Evolutionary conservation across 2,113 vertebrate species (phyloP).

Genomic region (Strix uralensis): DNA sequence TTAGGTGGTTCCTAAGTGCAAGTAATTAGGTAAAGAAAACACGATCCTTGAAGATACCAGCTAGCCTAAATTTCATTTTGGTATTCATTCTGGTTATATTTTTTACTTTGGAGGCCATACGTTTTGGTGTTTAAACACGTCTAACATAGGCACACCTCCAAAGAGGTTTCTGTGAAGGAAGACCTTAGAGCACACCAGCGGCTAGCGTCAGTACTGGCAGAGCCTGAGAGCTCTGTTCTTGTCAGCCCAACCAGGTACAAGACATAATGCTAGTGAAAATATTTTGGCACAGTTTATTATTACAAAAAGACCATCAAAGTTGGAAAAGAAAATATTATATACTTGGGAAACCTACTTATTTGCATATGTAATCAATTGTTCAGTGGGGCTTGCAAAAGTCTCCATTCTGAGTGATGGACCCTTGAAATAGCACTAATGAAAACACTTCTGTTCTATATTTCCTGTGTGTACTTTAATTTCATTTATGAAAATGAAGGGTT

Average conservation of each 20-base stretch:
- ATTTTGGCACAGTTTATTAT: not conserved
- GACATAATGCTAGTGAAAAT: not conserved
- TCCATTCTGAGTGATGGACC: not conserved
- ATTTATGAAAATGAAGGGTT: slow-evolving; percentile 63
- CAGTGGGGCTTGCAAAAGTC: not conserved
- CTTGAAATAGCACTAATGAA: slow-evolving; percentile 11
- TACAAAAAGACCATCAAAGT: not conserved
- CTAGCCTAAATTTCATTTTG: not conserved
- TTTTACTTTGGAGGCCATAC: not conserved
- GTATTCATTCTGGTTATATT: not conserved
- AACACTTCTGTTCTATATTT: slow-evolving; percentile 37
- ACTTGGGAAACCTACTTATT: not conserved
- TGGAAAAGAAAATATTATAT: not conserved
- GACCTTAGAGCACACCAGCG: not conserved
- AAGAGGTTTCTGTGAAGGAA: not conserved
- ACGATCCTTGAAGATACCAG: not conserved
- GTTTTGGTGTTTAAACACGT: not conserved
- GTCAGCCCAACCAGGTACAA: not conserved
- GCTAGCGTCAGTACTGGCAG: not conserved
- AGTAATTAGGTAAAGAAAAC: not conserved
- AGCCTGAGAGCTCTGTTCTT: not conserved
- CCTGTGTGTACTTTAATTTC: slow-evolving; percentile 21
- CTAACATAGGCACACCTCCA: not conserved
- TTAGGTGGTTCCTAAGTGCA: not conserved
- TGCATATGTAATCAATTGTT: not conserved